Percentiles rank a stretch among this genome's conserved stretches.
phyloP scores from a whole-genome alignment of 1,140 invertebrate species.

The Lethrus apterus region DNA sequence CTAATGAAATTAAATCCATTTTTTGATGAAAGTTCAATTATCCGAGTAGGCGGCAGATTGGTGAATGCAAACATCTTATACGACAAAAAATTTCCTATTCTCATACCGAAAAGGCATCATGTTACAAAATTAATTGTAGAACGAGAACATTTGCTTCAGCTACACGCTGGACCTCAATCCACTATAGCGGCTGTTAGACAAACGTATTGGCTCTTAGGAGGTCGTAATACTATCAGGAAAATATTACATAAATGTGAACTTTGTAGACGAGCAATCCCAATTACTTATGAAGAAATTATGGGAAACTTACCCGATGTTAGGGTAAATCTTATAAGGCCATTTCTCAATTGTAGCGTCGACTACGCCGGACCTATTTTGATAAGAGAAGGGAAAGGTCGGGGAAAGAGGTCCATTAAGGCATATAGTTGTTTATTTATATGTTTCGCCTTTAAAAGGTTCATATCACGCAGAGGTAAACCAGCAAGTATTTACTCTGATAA shows the following conservation, averaged over 20 bases:
- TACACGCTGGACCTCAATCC: constrained; percentile 27
- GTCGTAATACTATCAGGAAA: constrained; percentile 22
- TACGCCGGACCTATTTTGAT: constrained; percentile 29
- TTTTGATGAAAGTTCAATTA: constrained; percentile 7
- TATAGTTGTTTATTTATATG: constrained; percentile 30
- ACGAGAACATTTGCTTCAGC: constrained; percentile 19
- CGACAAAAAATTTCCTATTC: constrained; percentile 12
- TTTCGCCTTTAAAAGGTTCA: too few species aligned
- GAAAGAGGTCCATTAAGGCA: constrained; percentile 20
- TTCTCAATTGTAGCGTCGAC: constrained; percentile 33
- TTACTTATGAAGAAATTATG: constrained; percentile 26
- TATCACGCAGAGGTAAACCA: too few species aligned
- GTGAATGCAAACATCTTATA: background rate
- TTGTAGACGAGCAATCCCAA: constrained; percentile 19
- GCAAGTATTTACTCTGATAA: too few species aligned
- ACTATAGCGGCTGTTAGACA: constrained; percentile 17
- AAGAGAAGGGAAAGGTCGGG: constrained; percentile 19
- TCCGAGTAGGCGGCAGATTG: constrained; percentile 4
- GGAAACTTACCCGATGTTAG: constrained; percentile 34
- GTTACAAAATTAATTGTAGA: constrained; percentile 19
- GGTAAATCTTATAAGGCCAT: constrained; percentile 28
- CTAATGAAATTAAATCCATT: constrained; percentile 4
- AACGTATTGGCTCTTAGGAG: constrained; percentile 27
- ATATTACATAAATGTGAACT: constrained; percentile 20
- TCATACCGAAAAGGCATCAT: constrained; percentile 17